phyloP scores from a whole-genome alignment of 2,113 vertebrate genomes.

The Ailuropoda melanoleuca region DNA sequence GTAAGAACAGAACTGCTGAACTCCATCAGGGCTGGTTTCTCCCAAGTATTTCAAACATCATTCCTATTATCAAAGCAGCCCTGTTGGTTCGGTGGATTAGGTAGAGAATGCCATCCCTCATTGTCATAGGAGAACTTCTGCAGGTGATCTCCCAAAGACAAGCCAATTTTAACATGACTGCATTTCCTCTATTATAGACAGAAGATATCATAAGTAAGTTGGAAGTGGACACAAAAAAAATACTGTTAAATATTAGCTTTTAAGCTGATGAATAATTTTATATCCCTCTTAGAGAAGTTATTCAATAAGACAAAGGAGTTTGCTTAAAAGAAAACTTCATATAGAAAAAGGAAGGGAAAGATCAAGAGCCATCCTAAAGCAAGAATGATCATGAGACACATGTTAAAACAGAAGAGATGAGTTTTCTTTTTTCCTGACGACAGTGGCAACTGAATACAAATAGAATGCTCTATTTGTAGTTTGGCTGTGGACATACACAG shows the following conservation, averaged over 20 bases:
- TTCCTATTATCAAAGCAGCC: not conserved
- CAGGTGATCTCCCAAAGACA: not conserved
- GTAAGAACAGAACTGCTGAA: not conserved
- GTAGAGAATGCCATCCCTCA: not conserved
- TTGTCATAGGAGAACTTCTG: not conserved
- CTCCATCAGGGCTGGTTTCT: not conserved
- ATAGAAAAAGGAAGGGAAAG: not conserved
- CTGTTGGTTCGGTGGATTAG: not conserved
- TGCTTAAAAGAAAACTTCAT: not conserved
- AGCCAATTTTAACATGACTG: not conserved
- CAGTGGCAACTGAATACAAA: not conserved
- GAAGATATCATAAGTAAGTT: not conserved
- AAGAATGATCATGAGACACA: not conserved
- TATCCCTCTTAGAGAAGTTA: not conserved
- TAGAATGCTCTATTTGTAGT: not conserved
- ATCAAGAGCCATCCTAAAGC: not conserved
- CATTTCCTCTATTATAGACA: not conserved
- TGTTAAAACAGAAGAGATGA: not conserved
- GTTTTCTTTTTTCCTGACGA: not conserved
- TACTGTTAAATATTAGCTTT: not conserved
- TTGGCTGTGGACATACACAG: not conserved
- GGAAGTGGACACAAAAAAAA: not conserved
- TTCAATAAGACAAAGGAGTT: not conserved
- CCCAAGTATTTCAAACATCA: not conserved
- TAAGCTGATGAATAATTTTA: not conserved